These are phyloP conservation scores for Zaprionus inermis DNA, from an alignment of 1,140 invertebrate species.

Conservation along the genomic window DNA sequence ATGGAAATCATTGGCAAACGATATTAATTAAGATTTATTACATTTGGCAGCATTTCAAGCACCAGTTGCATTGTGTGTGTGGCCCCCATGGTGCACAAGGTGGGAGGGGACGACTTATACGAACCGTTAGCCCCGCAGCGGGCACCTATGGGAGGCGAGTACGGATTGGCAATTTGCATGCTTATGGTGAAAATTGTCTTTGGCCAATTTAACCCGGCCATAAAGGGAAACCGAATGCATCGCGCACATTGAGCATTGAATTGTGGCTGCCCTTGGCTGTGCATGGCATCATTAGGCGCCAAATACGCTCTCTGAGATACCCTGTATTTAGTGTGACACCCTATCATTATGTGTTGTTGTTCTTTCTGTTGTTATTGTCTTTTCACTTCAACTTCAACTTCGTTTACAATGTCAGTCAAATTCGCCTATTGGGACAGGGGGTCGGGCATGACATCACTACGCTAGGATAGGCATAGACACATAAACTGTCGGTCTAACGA, in stretches of 20 bases:
- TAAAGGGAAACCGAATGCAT: slow-evolving; percentile 39
- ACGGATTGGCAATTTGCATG: slow-evolving; percentile 47
- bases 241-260: slow-evolving; percentile 40
- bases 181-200: slow-evolving; percentile 46
- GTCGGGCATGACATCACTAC: slow-evolving; percentile 34
- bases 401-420: background rate
- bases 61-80: slow-evolving; percentile 41
- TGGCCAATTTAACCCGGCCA: slow-evolving; percentile 53
- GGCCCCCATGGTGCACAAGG: slow-evolving; percentile 8
- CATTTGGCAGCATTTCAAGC: slow-evolving; percentile 53
- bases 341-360: background rate
- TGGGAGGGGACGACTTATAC: slow-evolving; percentile 8
- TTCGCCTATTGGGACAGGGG: background rate
- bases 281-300: slow-evolving; percentile 37
- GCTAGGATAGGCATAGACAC: background rate
- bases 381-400: slow-evolving; percentile 10
- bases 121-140: slow-evolving; percentile 7
- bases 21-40: slow-evolving; percentile 70
- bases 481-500: background rate
- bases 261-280: slow-evolving; percentile 40
- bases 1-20: slow-evolving; percentile 55
- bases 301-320: slow-evolving; percentile 10
- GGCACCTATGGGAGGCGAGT: slow-evolving; percentile 9
- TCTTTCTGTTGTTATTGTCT: background rate
- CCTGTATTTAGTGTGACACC: slow-evolving; percentile 1